phyloP scores from a whole-genome alignment of 2,888 invertebrate species.

The Cryptus armator region DNA sequence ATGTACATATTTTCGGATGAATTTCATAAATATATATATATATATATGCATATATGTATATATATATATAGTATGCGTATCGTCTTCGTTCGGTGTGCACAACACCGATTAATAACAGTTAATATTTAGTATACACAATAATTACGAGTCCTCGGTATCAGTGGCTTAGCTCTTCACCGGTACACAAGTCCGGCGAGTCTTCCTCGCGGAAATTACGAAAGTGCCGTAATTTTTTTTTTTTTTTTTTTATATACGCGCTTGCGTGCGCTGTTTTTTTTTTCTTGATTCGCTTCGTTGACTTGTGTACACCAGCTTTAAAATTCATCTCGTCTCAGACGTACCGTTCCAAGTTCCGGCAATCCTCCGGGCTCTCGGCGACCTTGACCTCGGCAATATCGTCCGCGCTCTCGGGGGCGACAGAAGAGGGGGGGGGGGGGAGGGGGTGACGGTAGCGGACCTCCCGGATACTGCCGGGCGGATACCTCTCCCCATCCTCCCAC shows the following conservation, averaged over 20 bases:
- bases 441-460: neutral
- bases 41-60: too few species aligned
- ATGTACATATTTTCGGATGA: too few species aligned
- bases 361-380: slow-evolving; percentile 34
- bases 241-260: too few species aligned
- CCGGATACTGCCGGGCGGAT: neutral
- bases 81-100: neutral
- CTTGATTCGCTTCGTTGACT: slow-evolving; percentile 4
- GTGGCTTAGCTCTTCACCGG: neutral
- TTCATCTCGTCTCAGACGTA: slow-evolving; percentile 43
- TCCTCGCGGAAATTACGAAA: neutral
- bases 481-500: neutral
- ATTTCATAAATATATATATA: too few species aligned
- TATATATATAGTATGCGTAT: neutral
- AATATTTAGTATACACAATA: slow-evolving; percentile 24
- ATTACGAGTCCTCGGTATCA: slow-evolving; percentile 27
- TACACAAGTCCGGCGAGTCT: slow-evolving; percentile 20
- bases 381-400: slow-evolving; percentile 13
- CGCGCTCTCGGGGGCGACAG: neutral
- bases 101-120: slow-evolving; percentile 23
- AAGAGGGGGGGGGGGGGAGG: neutral
- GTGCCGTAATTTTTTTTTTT: neutral
- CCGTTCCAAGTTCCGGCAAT: slow-evolving; percentile 38
- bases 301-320: slow-evolving; percentile 22
- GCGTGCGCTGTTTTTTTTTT: neutral